Percentiles rank a stretch among this genome's conserved stretches.
phyloP scores from a whole-genome alignment of 2,113 vertebrate genomes.

The Phasianus colchicus region DNA sequence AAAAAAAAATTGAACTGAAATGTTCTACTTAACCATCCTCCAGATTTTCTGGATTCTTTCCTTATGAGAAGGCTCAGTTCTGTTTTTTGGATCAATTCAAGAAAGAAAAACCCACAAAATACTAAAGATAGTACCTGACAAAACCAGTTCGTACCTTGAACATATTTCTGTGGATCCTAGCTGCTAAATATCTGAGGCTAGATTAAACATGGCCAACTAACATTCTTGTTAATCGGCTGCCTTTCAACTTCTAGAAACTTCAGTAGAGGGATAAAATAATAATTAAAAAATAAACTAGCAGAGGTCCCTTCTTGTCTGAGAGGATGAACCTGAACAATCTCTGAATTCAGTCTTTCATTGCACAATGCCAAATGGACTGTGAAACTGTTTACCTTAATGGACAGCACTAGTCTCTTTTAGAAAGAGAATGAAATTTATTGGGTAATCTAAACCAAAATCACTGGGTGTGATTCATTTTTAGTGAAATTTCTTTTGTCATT shows the following conservation, averaged over 20 bases:
- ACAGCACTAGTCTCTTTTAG: conserved; percentile 12
- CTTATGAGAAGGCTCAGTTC: neutral
- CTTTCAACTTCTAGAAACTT: conserved; percentile 1
- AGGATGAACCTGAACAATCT: neutral
- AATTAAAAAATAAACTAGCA: neutral
- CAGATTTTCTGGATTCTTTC: neutral
- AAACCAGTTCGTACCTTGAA: neutral
- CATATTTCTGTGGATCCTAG: neutral
- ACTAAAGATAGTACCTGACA: accelerated
- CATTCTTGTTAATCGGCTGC: neutral
- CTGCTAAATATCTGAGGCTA: neutral
- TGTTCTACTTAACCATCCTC: neutral
- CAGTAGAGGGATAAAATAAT: neutral
- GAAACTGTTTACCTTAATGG: conserved; percentile 65
- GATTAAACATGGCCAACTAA: neutral
- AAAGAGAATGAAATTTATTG: conserved; percentile 29
- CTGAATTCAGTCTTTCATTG: conserved; percentile 28
- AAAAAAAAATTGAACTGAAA: neutral
- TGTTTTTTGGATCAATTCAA: neutral
- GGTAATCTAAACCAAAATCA: conserved; percentile 11
- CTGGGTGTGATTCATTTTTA: neutral
- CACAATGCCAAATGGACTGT: conserved; percentile 34
- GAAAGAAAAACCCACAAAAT: neutral
- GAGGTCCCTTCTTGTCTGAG: neutral
- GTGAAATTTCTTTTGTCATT: neutral